phyloP scores from a whole-genome alignment of 2,888 invertebrate genomes.

The Taenaris catops region DNA sequence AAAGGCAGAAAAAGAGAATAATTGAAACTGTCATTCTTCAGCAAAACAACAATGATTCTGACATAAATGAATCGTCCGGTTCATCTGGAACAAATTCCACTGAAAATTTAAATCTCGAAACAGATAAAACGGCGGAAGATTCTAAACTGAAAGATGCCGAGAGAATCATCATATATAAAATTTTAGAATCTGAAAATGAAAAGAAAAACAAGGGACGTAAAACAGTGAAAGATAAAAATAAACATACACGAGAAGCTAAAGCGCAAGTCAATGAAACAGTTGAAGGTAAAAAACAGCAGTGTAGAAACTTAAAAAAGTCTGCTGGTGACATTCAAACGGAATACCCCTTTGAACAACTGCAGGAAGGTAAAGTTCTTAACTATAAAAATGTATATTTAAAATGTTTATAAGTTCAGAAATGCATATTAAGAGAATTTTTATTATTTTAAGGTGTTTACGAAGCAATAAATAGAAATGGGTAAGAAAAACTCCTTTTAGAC shows the following conservation, averaged over 20 bases:
- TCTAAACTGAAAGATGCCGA: constrained; percentile 49
- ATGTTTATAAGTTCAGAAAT: too few relatives aligned
- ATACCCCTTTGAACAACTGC: constrained; percentile 34
- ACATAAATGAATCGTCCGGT: constrained; percentile 34
- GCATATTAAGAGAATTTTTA: too few relatives aligned
- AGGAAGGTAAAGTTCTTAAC: too few relatives aligned
- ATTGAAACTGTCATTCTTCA: constrained; percentile 41
- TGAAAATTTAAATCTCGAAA: constrained; percentile 33
- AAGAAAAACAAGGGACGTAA: constrained; percentile 26
- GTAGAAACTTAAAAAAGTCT: constrained; percentile 1
- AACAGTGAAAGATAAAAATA: constrained; percentile 1
- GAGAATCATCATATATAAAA: constrained; percentile 64
- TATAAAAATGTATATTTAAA: too few relatives aligned
- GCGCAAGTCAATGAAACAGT: neutral
- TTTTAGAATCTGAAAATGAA: constrained; percentile 45
- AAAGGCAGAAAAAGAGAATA: constrained; percentile 28
- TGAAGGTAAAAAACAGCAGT: neutral
- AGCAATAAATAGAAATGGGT: constrained; percentile 50
- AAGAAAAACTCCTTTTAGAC: constrained; percentile 28
- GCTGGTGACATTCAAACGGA: constrained; percentile 21
- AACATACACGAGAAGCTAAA: too few relatives aligned
- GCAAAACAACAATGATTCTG: constrained; percentile 32
- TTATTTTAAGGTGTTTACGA: constrained; percentile 53
- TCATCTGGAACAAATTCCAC: constrained; percentile 47
- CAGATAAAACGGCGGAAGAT: constrained; percentile 23